A percentile compares a stretch with the other conserved stretches of the same genome.
phyloP scores from a whole-genome alignment of 2,797 vertebrate genomes.

The Hippopotamyrus pictus region DNA sequence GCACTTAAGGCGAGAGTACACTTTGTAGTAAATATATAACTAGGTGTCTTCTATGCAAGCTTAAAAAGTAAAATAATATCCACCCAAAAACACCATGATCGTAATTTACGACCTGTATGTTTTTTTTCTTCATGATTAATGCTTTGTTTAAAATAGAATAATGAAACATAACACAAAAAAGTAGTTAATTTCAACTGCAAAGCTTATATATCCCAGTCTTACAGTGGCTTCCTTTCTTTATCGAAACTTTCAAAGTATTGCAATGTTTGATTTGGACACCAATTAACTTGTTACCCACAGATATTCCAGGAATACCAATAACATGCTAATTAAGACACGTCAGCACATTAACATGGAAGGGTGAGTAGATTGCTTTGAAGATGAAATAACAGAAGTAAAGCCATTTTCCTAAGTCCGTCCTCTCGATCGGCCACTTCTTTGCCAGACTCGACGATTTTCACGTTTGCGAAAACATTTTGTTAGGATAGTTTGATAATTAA shows the following conservation, averaged over 20 bases:
- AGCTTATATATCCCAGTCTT: neutral
- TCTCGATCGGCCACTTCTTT: constrained; percentile 47
- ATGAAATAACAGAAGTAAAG: constrained; percentile 68
- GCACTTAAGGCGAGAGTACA: neutral
- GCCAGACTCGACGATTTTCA: constrained; percentile 32
- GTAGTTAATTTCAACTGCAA: neutral
- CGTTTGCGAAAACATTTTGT: constrained; percentile 93
- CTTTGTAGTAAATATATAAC: neutral
- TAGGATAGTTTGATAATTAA: constrained; percentile 97
- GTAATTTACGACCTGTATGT: neutral
- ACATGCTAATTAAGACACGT: constrained; percentile 67
- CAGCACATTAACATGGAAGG: constrained; percentile 46
- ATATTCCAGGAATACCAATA: constrained; percentile 64
- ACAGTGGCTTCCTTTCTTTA: neutral
- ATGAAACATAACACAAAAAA: neutral
- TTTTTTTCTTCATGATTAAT: neutral
- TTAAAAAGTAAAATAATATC: neutral
- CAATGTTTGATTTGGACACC: constrained; percentile 67
- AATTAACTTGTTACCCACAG: constrained; percentile 73
- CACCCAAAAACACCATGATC: neutral
- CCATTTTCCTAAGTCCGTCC: constrained; percentile 53
- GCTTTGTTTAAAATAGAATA: neutral
- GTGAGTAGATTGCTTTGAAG: constrained; percentile 61
- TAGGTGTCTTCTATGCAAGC: neutral
- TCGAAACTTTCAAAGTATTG: constrained; percentile 64